Base-by-base conservation (phyloP, 1,140 invertebrate species). In the Globodera rostochiensis region DNA sequence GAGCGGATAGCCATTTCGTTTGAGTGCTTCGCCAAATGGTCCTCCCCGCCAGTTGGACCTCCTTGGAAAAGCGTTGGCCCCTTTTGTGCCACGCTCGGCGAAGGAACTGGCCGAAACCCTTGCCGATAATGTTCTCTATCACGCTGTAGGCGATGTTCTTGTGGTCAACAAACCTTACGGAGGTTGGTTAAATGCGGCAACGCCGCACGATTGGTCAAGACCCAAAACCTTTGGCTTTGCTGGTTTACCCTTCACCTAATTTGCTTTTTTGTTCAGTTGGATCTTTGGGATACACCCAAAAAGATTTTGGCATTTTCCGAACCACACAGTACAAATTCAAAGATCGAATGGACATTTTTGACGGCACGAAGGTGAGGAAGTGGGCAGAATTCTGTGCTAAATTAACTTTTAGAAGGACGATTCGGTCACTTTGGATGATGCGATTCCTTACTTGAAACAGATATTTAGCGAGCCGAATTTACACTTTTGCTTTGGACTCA, bases 151-250 rank as follows among this genome's bases (percentile, higher is more conserved):
- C 36, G 77, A 80, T 50, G n/a, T 80, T 15, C 49, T 80, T n/a
- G 81, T 80, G 47, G 81, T 80, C 11, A 9, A 80, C 49, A 80
- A 80, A 50, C 79, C 79, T 3, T 80, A 80, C 80, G 79, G 79
- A 70, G 66, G 69, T 71, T 36, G 36, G 69, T 36, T 13, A 2
- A 21, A 66, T 36, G 36, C 36, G 36, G 36, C 11, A 19, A n/a
- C 13, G 57, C 53, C 15, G 57, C 3, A 64, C 57, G 19, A 15
- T 19, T 19, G 1, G 19, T 21, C 5, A 25, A 25, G 11, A 64
- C 57, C 6, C 36, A 36, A 36, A 36, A 36, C 57, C 0, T 1
- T 60, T 15, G 1, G 9, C 11, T 19, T 25, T 25, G 25, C 25
- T 25, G 25, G 25, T 25, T 25, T 25, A 25, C 0, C 25, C 25